Evolutionary conservation across 2,888 invertebrate species (phyloP).

Genomic region (Hylaea fasciaria): DNA sequence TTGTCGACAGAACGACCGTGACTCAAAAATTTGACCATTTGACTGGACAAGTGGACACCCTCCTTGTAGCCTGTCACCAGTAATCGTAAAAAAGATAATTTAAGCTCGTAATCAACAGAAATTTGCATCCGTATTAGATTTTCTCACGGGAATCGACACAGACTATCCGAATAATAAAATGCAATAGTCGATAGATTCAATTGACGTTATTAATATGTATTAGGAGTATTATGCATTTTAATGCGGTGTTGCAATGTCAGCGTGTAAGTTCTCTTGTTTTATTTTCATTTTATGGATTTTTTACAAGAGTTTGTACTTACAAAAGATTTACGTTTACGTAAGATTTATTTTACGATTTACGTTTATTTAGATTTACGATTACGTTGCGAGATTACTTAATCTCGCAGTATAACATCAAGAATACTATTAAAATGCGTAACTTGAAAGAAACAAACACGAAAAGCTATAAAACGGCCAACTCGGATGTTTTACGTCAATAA

Average conservation of each 20-base stretch:
- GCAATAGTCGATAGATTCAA: constrained; percentile 40
- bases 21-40: no score
- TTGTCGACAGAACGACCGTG: no score
- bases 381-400: no score
- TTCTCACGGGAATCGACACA: constrained; percentile 53
- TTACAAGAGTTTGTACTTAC: constrained; percentile 15
- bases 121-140: constrained; percentile 36
- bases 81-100: constrained; percentile 33
- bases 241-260: constrained; percentile 28
- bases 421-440: background rate
- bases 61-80: constrained; percentile 4
- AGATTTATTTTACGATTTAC: no score
- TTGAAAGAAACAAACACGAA: background rate
- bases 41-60: no score
- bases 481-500: background rate
- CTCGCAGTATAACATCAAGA: background rate
- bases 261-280: constrained; percentile 25
- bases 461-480: background rate
- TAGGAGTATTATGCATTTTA: constrained; percentile 34
- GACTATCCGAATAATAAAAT: constrained; percentile 45
- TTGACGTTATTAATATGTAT: constrained; percentile 42
- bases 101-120: constrained; percentile 42
- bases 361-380: no score
- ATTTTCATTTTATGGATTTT: constrained; percentile 17
- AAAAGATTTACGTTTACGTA: no score